Conservation (phyloP, 2,113 vertebrate genomes). For the Lophochroa leadbeateri region DNA sequence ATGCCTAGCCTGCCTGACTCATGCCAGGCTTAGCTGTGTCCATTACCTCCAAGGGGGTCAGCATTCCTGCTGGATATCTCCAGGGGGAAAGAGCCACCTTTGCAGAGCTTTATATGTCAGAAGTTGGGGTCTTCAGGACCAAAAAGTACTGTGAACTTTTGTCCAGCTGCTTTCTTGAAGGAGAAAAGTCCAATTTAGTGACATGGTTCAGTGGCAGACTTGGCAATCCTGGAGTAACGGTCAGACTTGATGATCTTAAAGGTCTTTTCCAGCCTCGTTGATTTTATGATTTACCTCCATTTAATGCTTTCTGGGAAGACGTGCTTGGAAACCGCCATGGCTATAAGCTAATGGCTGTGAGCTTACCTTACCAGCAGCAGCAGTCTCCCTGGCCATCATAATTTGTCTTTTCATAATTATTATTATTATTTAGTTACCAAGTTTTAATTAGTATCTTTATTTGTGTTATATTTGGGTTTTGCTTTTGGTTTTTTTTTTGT, state of each 20-base stretch:
- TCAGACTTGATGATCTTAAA: neutral
- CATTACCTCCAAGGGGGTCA: neutral
- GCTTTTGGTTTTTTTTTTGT: neutral
- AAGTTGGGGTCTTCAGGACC: neutral
- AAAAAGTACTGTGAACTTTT: neutral
- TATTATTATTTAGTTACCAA: neutral
- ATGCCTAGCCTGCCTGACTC: neutral
- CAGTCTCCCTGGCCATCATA: neutral
- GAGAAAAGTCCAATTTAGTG: neutral
- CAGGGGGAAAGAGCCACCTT: fast-evolving
- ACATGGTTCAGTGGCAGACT: neutral
- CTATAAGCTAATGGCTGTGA: neutral
- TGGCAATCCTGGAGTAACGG: neutral
- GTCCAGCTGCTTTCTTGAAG: neutral
- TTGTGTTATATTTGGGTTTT: neutral
- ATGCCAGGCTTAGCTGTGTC: fast-evolving
- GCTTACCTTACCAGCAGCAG: neutral
- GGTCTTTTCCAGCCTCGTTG: neutral
- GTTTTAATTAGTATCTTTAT: neutral
- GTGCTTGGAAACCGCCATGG: neutral
- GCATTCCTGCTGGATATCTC: neutral
- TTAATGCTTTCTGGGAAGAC: neutral
- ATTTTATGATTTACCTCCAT: neutral
- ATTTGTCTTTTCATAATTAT: neutral
- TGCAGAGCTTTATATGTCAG: neutral